phyloP scores from a whole-genome alignment of 92 coral and sea anemone species.

The Meandrina meandrites region DNA sequence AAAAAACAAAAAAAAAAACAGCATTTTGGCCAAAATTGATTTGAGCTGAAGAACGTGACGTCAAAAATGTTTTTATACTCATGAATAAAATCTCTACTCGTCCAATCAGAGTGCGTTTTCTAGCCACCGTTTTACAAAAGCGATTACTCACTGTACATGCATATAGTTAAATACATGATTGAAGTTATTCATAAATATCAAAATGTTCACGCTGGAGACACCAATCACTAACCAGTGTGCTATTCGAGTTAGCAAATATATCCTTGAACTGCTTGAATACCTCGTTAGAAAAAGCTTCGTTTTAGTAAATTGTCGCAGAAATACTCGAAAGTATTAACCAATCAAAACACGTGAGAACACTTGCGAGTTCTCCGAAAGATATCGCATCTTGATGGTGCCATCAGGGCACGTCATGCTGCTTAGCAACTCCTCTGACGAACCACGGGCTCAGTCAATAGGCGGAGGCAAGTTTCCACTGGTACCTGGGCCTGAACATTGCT shows the following conservation, averaged over 20 bases:
- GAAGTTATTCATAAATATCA: neutral
- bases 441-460: neutral
- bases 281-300: neutral
- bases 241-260: neutral
- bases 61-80: too few species aligned
- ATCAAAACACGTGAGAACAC: neutral
- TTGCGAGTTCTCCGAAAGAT: neutral
- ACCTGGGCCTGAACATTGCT: neutral
- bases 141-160: neutral
- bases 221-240: neutral
- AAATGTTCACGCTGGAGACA: neutral
- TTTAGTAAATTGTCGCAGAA: neutral
- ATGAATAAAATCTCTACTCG: too few species aligned
- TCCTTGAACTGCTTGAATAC: neutral
- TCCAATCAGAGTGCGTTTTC: too few species aligned
- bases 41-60: too few species aligned
- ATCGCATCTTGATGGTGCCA: neutral
- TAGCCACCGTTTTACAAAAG: too few species aligned
- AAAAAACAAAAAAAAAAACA: too few species aligned
- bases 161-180: neutral
- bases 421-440: neutral
- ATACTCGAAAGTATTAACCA: neutral
- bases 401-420: neutral
- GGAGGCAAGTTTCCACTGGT: neutral
- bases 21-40: too few species aligned